These are phyloP conservation scores for Shinisaurus crocodilurus DNA, from an alignment of 2,113 vertebrate genomes.

Conservation along the genomic window DNA sequence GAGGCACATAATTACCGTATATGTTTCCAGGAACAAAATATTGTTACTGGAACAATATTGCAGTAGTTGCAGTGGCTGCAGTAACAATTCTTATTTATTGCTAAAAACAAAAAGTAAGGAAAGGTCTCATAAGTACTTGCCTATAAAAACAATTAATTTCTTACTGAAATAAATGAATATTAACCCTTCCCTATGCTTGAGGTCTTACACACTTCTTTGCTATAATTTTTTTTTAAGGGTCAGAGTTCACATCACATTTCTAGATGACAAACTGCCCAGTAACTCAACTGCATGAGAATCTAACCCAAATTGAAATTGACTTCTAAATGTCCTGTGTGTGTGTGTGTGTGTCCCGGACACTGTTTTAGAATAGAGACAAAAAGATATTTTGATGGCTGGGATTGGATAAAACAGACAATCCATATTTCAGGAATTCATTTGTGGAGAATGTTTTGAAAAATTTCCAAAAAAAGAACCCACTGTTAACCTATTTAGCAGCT, in stretches of 20 bases:
- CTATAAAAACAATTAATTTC: background rate
- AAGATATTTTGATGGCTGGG: background rate
- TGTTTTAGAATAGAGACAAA: slow-evolving; percentile 6
- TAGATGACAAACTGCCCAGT: slow-evolving; percentile 28
- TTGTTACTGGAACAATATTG: no score
- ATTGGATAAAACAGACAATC: slow-evolving; percentile 15
- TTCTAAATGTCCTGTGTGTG: background rate
- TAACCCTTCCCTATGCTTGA: background rate
- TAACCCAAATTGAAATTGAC: background rate
- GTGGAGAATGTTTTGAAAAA: slow-evolving; percentile 46
- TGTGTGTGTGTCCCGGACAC: background rate
- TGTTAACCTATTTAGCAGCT: slow-evolving; percentile 45
- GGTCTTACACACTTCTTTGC: background rate
- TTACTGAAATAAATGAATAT: slow-evolving; percentile 16
- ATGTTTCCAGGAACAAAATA: background rate
- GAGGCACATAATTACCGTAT: background rate
- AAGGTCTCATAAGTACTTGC: background rate
- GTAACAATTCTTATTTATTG: background rate
- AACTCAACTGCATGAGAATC: slow-evolving; percentile 4
- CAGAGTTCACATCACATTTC: slow-evolving; percentile 14
- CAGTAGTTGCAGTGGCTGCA: no score
- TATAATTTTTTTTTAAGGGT: slow-evolving; percentile 18
- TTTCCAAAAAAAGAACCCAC: slow-evolving; percentile 55
- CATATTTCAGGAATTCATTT: slow-evolving; percentile 21
- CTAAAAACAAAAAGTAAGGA: background rate